These are phyloP conservation scores for Leucoma salicis DNA, from an alignment of 2,888 invertebrate species.

Conservation along the genomic window DNA sequence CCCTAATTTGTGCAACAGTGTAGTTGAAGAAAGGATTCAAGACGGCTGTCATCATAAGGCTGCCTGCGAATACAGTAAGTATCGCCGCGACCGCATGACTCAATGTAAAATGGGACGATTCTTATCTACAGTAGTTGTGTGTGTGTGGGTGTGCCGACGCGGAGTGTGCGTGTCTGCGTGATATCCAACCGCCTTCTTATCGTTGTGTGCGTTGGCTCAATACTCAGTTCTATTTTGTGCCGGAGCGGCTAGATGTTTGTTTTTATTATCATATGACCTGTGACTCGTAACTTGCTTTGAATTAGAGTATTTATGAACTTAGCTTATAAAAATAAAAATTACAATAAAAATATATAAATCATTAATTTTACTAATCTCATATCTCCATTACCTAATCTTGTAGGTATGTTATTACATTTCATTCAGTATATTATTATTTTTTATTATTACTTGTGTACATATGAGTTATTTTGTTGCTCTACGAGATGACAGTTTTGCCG, in stretches of 20 bases:
- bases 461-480: neutral
- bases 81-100: conserved; percentile 71
- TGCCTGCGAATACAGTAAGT: conserved; percentile 80
- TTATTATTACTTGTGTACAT: neutral
- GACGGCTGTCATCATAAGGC: conserved; percentile 81
- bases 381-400: neutral
- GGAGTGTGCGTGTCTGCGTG: conserved; percentile 55
- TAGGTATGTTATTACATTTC: neutral
- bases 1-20: conserved; percentile 61
- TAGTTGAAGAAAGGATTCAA: conserved; percentile 67
- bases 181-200: conserved; percentile 64
- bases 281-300: conserved; percentile 51
- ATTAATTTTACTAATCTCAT: neutral
- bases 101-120: conserved; percentile 80
- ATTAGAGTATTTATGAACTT: conserved; percentile 20
- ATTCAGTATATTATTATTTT: neutral
- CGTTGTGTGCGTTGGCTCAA: conserved; percentile 74
- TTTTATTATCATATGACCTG: conserved; percentile 80
- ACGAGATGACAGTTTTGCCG: conserved; percentile 26
- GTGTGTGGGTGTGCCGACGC: conserved; percentile 54
- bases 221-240: conserved; percentile 79
- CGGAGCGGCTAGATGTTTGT: conserved; percentile 77
- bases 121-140: conserved; percentile 69
- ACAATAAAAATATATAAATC: neutral
- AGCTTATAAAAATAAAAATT: neutral